Conservation (phyloP, 2,113 vertebrate genomes). For the Tympanuchus pallidicinctus region DNA sequence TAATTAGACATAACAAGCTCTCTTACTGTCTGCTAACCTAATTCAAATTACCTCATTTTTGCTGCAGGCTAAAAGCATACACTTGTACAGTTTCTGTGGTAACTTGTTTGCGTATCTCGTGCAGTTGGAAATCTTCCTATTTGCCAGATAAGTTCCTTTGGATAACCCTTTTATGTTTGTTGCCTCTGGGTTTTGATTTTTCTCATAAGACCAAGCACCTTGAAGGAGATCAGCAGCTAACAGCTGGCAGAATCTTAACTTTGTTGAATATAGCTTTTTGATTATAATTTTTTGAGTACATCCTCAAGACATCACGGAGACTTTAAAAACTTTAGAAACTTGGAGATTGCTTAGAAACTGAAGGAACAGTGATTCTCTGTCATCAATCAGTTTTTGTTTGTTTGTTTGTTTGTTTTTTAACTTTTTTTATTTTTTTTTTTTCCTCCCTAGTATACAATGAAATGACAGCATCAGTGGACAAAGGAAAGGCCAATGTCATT, state of each 20-base stretch:
- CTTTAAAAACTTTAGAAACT: neutral
- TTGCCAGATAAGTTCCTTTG: rapidly evolving
- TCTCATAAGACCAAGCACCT: neutral
- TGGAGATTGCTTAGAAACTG: neutral
- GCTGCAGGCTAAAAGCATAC: neutral
- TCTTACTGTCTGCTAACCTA: neutral
- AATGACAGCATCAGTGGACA: no score
- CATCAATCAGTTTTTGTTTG: neutral
- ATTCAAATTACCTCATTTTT: neutral
- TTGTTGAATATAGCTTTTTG: neutral
- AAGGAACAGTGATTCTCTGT: neutral
- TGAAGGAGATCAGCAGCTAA: neutral
- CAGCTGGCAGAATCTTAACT: neutral
- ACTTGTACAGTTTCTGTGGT: neutral
- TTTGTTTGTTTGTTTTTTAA: neutral
- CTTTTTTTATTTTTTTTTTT: neutral
- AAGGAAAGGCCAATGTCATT: no score
- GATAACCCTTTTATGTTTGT: neutral
- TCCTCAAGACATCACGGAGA: neutral
- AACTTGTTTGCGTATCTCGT: neutral
- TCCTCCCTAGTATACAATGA: no score
- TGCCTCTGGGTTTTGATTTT: neutral
- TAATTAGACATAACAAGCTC: constrained; percentile 4
- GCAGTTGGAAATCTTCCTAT: neutral
- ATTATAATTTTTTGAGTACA: neutral